These are phyloP conservation scores for Lutjanus erythropterus DNA, from an alignment of 2,113 vertebrate species.

Conservation along the genomic window DNA sequence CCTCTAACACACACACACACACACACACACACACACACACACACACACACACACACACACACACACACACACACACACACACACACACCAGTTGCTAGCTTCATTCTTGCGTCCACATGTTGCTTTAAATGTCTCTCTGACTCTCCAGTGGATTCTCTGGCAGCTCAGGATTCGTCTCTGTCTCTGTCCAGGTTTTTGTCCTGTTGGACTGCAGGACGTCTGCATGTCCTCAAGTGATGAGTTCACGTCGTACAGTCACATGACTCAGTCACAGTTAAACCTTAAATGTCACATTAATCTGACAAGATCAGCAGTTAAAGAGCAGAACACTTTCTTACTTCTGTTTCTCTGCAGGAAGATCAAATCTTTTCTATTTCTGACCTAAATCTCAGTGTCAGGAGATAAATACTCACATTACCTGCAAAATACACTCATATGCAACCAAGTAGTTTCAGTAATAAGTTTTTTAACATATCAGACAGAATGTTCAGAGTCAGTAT, in stretches of 20 bases:
- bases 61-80: conserved; percentile 33
- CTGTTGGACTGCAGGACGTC: conserved; percentile 3
- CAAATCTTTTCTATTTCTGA: too few relatives aligned
- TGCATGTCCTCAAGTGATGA: conserved; percentile 7
- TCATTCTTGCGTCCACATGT: conserved; percentile 11
- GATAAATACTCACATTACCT: background rate
- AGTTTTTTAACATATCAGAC: background rate
- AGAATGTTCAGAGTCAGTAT: background rate
- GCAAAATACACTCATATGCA: background rate
- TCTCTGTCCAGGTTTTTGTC: conserved; percentile 14
- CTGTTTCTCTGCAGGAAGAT: background rate
- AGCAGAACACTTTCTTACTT: too few relatives aligned
- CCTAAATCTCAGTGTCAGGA: background rate
- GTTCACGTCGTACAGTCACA: background rate
- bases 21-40: conserved; percentile 23
- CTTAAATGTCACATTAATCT: conserved; percentile 9
- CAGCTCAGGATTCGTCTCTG: background rate
- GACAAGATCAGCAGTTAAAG: conserved; percentile 1
- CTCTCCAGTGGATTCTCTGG: conserved; percentile 27
- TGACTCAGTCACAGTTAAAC: background rate
- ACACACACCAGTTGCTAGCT: conserved; percentile 1
- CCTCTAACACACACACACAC: background rate
- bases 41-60: conserved; percentile 30
- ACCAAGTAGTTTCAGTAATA: background rate
- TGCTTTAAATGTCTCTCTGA: conserved; percentile 19